Base-by-base conservation (phyloP, 2,113 vertebrate genomes). In the Indri indri region DNA sequence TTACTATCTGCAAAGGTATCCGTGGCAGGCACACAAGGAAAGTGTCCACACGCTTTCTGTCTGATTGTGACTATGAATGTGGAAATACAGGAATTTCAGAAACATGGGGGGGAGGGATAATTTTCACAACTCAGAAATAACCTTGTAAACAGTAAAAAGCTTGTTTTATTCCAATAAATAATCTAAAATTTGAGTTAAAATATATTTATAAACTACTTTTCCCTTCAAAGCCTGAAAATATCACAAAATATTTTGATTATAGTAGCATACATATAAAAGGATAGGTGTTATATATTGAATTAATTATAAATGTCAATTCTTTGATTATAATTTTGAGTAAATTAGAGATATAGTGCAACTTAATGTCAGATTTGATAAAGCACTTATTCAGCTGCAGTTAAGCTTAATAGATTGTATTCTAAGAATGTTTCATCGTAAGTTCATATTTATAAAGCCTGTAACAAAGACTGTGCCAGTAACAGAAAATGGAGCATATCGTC, bases 251-350 rank as follows among this genome's bases (percentile, higher is more conserved):
- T 77, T 68, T 65, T 71, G 23, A 71, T 81, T 73, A 88, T 5
- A 95, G 8, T 80, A 96, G 59, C 14, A 88, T n/a, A 83, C 4
- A 59, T 54, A 92, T 54, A 34, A 86, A 95, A 54, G 14, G 23
- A 83, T 34, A 94, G 52, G 23, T 8, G 2, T 2, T 73, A 50
- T 30, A 50, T 73, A n/a, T 52, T 68, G 34, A 88, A 82, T 88
- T 93, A 93, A 83, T 63, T n/a, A 83, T 76, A 85, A 94, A 90
- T 91, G 61, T 37, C 27, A 94, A 47, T 82, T 63, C 80, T 27
- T 16, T 88, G 50, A 54, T 95, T 95, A 61, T 81, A 81, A 90
- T 71, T 80, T 84, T 94, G n/a, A 91, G 61, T 91, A 74, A 96
- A 81, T 65, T 42, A 95, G 30, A 88, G 32, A 87, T 45, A 77